These are phyloP conservation scores for Sternotherus odoratus DNA, from an alignment of 2,797 vertebrate genomes.

Conservation along the genomic window DNA sequence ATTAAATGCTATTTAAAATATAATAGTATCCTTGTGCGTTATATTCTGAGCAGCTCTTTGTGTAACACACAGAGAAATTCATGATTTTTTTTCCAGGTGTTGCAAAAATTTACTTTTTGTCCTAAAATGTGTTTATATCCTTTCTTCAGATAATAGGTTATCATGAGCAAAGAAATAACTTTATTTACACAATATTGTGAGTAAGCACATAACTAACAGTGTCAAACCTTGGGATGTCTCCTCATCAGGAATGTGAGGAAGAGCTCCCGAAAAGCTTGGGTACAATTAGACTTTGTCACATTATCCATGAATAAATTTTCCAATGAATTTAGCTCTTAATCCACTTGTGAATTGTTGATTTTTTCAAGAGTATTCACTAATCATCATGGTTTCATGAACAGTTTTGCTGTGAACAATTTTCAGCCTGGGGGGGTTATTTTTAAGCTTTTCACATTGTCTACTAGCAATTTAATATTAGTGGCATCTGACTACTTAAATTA, in stretches of 20 bases:
- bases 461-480: neutral
- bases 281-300: neutral
- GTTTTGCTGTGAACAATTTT: neutral
- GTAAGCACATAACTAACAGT: neutral
- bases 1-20: conserved; percentile 38
- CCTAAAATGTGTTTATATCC: neutral
- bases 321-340: neutral
- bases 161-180: accelerated
- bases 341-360: neutral
- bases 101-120: conserved; percentile 26
- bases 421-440: conserved; percentile 5
- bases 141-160: neutral
- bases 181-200: neutral
- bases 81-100: neutral
- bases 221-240: neutral
- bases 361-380: neutral
- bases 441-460: neutral
- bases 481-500: neutral
- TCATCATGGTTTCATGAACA: neutral
- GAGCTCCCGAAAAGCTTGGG: neutral
- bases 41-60: neutral
- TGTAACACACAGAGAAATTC: neutral
- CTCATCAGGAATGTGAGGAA: neutral
- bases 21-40: neutral
- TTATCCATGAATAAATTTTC: neutral